Percentiles rank a stretch among this genome's conserved stretches.
Evolutionary conservation across 2,888 invertebrate species (phyloP).

Genomic region (Therioaphis trifolii): DNA sequence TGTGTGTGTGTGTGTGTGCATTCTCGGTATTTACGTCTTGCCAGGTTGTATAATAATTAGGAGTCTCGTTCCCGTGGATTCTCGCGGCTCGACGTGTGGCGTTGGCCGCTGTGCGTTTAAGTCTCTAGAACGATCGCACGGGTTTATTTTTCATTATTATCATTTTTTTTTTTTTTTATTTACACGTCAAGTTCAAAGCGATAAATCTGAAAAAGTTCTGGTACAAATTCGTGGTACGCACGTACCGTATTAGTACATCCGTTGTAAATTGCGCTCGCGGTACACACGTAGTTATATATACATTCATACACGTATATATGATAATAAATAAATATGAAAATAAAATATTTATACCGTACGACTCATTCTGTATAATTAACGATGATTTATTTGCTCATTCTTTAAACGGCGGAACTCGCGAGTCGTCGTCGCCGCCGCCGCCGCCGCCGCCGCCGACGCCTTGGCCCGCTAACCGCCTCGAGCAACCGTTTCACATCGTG

Average conservation of each 20-base stretch:
- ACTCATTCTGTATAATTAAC: slow-evolving; percentile 61
- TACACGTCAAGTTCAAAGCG: slow-evolving; percentile 23
- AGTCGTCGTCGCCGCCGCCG: slow-evolving; percentile 34
- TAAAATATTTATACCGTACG: neutral
- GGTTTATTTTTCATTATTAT: neutral
- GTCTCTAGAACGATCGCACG: slow-evolving; percentile 25
- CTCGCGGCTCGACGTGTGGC: slow-evolving; percentile 29
- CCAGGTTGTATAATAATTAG: slow-evolving; percentile 39
- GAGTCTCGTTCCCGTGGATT: slow-evolving; percentile 39
- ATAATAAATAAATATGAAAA: slow-evolving; percentile 52
- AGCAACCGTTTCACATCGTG: slow-evolving; percentile 20
- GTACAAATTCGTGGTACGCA: slow-evolving; percentile 25
- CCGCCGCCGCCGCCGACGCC: slow-evolving; percentile 2
- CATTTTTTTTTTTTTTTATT: slow-evolving; percentile 20
- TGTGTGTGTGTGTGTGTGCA: no score
- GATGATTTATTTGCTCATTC: slow-evolving; percentile 61
- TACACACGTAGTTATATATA: neutral
- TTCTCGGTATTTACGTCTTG: neutral
- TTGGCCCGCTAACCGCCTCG: slow-evolving; percentile 7
- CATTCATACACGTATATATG: neutral
- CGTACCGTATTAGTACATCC: slow-evolving; percentile 36
- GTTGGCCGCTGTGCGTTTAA: neutral
- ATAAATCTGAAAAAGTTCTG: slow-evolving; percentile 51
- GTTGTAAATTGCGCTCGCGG: slow-evolving; percentile 1
- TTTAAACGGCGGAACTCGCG: slow-evolving; percentile 53